phyloP scores from a whole-genome alignment of 1,140 invertebrate genomes.

The Diorhabda sublineata region DNA sequence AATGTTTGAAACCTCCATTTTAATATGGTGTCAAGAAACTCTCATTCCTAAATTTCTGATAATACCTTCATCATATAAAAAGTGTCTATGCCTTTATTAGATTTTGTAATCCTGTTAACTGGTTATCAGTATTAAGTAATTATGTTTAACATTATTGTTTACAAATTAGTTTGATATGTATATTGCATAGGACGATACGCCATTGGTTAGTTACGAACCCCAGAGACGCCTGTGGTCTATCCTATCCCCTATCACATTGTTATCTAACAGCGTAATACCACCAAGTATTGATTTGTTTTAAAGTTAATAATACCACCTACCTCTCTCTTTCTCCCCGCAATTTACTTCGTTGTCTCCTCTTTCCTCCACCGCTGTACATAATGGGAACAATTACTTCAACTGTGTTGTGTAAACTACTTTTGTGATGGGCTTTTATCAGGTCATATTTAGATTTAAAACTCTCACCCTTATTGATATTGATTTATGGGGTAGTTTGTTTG shows the following conservation, averaged over 20 bases:
- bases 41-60: no score
- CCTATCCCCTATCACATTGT: not conserved
- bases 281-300: not conserved
- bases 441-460: not conserved
- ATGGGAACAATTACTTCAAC: not conserved
- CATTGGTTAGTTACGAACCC: no score
- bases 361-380: not conserved
- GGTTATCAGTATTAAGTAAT: no score
- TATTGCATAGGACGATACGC: no score
- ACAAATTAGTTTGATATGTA: no score
- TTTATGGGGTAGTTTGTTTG: not conserved
- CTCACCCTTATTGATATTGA: not conserved
- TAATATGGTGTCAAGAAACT: no score
- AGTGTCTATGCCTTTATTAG: no score
- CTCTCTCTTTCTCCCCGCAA: not conserved
- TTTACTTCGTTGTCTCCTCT: not conserved
- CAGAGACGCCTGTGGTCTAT: not conserved
- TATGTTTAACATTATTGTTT: no score
- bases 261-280: not conserved
- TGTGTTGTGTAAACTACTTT: constrained; percentile 2
- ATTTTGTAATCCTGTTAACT: no score
- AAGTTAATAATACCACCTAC: not conserved
- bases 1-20: no score
- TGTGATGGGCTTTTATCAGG: not conserved
- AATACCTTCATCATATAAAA: no score